phyloP scores from a whole-genome alignment of 2,113 vertebrate species.

The Varanus salvator region DNA sequence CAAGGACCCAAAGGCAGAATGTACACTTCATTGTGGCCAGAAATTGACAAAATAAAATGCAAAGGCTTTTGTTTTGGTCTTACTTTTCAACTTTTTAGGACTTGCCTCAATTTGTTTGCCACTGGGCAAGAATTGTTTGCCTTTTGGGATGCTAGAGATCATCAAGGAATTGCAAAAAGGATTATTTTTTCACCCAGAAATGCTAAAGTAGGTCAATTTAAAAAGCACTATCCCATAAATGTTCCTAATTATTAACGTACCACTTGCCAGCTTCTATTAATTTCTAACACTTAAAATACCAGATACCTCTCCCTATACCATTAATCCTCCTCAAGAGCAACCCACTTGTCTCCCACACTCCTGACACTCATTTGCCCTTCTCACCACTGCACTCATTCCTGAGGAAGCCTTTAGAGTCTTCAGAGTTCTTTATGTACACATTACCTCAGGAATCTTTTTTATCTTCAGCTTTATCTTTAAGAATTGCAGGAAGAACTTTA shows the following conservation, averaged over 20 bases:
- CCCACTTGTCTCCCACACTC: background rate
- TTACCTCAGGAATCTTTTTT: background rate
- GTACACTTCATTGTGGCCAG: background rate
- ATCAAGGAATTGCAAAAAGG: no score
- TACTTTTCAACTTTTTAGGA: background rate
- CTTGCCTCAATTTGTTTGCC: background rate
- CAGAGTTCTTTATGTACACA: background rate
- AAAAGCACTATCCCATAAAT: background rate
- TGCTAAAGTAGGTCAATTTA: background rate
- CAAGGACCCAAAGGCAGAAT: background rate
- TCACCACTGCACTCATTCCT: background rate
- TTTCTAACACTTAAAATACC: constrained; percentile 14
- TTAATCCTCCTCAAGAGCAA: background rate
- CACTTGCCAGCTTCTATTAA: background rate
- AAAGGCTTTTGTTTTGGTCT: no score
- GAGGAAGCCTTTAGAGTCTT: background rate
- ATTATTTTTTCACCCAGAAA: background rate
- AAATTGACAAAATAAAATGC: background rate
- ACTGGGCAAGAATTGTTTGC: background rate
- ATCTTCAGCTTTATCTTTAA: background rate
- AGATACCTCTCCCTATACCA: background rate
- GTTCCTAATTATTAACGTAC: background rate
- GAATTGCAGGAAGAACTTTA: background rate
- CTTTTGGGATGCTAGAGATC: background rate
- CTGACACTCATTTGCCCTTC: background rate